Evolutionary conservation across 2,797 vertebrate genomes (phyloP), one percentile per base, ranked within the genome.

Genomic region (Triplophysa yarkandensis): DNA sequence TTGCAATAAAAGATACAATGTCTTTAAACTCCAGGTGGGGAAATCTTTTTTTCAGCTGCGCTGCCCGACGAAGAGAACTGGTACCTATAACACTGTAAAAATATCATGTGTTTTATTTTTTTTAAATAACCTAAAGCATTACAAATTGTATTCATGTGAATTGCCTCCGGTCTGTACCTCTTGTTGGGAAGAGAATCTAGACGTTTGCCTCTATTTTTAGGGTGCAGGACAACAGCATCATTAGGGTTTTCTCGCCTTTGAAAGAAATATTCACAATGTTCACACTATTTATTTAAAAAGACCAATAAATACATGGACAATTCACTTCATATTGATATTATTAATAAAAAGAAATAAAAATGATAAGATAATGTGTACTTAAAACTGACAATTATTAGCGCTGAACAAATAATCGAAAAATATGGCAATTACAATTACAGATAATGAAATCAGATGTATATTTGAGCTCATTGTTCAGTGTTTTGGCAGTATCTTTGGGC

Each of bases 181-280:
- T 92, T 95, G 50, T 93, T 92, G 62, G 95, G 92, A 70, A 99
- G 92, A 4, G 88, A 89, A 36, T 90, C 89, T 55, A 99, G 91
- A 9, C 92, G 90, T 77, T 95, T 95, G 27, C 93, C 96, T 0
- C 61, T 77, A 71, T 94, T 86, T 84, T 92, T 95, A 9, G 96
- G 96, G 80, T 98, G 96, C 48, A 99, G 90, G 57, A 99, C 95
- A 13, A 99, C 95, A 16, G 96, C 98, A 68, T 99, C 98, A 3
- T 92, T 86, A 10, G 98, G 98, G 77, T 89, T 95, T 84, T 98
- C 98, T 80, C 98, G 93, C 84, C 97, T 99, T 77, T 32, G 2
- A 23, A 80, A 23, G 68, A 5, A 75, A 36, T 39, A 55, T n/a
- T 66, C 34, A 57, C 16, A 57, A 46, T n/a, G 14, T n/a, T 44